These are phyloP conservation scores for Vireo griseus DNA, from an alignment of 2,797 vertebrate species.

Conservation along the genomic window DNA sequence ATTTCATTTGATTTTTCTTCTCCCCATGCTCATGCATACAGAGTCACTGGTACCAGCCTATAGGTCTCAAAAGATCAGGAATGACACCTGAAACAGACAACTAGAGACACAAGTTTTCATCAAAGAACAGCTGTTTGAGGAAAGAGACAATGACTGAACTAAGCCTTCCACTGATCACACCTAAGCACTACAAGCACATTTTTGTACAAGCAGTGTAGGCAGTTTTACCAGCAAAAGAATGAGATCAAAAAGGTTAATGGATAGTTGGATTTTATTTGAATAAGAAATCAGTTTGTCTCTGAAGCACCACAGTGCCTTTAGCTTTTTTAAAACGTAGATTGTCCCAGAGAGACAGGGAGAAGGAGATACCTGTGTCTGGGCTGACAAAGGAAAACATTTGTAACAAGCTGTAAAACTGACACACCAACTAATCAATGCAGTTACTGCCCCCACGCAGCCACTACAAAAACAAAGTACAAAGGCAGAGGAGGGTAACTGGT, in stretches of 20 bases:
- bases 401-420: neutral
- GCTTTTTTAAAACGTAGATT: neutral
- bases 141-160: neutral
- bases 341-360: neutral
- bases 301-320: neutral
- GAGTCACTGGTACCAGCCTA: neutral
- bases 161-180: neutral
- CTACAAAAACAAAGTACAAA: neutral
- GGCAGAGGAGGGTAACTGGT: neutral
- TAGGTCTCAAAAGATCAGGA: neutral
- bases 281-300: conserved; percentile 1
- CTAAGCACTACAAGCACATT: neutral
- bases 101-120: neutral
- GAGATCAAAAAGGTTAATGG: neutral
- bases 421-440: neutral
- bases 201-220: neutral
- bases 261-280: neutral
- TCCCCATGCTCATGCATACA: neutral
- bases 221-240: neutral
- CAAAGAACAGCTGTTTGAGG: neutral
- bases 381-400: neutral
- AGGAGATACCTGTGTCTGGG: neutral
- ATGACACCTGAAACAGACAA: neutral
- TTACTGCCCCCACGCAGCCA: neutral
- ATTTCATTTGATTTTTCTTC: neutral